Conservation (phyloP, 2,113 vertebrate species). For the Proteles cristata region DNA sequence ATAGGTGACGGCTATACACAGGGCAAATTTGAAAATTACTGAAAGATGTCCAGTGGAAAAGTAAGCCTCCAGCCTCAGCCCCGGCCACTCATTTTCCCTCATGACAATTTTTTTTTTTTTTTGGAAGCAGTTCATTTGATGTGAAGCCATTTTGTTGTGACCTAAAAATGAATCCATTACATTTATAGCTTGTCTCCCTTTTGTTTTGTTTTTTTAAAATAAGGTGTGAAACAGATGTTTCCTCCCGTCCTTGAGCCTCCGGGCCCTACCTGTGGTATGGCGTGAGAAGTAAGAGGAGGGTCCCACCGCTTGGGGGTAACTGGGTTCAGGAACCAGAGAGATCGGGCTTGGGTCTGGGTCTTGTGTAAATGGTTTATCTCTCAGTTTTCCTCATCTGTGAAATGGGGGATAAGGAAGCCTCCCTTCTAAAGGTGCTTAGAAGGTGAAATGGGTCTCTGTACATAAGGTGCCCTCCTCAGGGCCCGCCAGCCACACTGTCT, state of each 20-base stretch:
- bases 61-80: not conserved
- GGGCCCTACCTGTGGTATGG: not conserved
- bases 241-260: not conserved
- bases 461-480: not conserved
- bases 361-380: not conserved
- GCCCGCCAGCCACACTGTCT: not conserved
- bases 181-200: not conserved
- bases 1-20: not conserved
- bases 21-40: not conserved
- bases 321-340: not conserved
- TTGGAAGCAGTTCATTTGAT: not conserved
- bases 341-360: not conserved
- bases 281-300: not conserved
- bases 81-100: not conserved
- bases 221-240: not conserved
- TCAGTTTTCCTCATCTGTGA: not conserved
- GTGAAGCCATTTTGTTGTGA: slow-evolving; percentile 29
- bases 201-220: not conserved
- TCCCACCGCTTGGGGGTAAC: not conserved
- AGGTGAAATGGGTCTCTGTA: not conserved
- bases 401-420: not conserved
- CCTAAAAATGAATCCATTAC: not conserved
- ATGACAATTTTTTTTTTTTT: not conserved
- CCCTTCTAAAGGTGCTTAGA: not conserved
- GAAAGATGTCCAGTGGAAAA: not conserved